Base-by-base conservation (phyloP, 2,797 vertebrate genomes). In the Bradypodion ventrale region DNA sequence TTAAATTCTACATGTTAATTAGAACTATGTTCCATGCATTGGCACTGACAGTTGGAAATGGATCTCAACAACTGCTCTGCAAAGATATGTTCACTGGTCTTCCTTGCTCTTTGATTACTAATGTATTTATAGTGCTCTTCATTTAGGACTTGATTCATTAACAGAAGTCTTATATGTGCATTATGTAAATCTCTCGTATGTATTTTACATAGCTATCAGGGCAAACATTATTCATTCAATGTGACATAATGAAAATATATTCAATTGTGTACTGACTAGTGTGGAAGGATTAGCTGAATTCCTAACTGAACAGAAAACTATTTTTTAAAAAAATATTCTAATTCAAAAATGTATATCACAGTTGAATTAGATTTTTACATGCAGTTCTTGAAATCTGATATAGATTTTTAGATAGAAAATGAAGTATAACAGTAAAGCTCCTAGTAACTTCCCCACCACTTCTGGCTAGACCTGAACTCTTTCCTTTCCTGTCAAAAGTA, bases 91-190 rank as follows among this genome's bases (percentile, higher is more conserved):
- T 91, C 83, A 0, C 75, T 85, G 85, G 70, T 85, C 75, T 8
- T 87, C 5, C 87, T 84, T 90, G 89, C 84, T 89, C 85, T 90
- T 85, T 85, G 84, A 86, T 87, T 93, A 76, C 86, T 78, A 68
- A 82, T 86, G 82, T 90, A 81, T 85, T 85, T 85, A 90, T 87
- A 92, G 80, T 76, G 86, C 90, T 93, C 85, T 86, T 88, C 84
- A 65, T 88, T 81, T 72, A 88, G 85, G 88, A 70, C 88, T 80
- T 29, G 80, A 87, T 83, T 87, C 82, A 89, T 90, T 87, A 87
- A 76, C 84, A 70, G 80, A 87, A 86, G 83, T 85, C 84, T 90
- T 40, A 6, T 44, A 70, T 32, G 84, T 85, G 85, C 84, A 84
- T 89, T 88, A 86, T 90, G 91, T 63, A 90, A 90, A 92, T 90